Conservation (phyloP, 2,797 vertebrate species). For the Xyrichtys novacula region DNA sequence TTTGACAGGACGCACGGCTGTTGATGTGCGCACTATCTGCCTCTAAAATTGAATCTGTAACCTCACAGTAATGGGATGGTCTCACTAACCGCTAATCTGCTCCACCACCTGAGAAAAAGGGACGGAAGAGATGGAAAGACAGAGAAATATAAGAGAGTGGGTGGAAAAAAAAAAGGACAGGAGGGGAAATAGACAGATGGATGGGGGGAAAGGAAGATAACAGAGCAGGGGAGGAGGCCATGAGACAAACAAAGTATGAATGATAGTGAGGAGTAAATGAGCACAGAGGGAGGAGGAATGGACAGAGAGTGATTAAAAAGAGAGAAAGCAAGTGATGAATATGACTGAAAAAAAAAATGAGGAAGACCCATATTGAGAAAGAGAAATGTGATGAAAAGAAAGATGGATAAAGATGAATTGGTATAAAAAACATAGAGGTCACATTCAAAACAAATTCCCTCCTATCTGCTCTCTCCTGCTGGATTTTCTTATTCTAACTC, state of each 20-base stretch:
- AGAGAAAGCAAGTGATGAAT: conserved; percentile 37
- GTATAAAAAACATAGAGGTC: conserved; percentile 47
- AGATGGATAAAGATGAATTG: conserved; percentile 48
- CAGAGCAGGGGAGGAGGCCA: conserved; percentile 42
- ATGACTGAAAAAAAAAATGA: conserved; percentile 30
- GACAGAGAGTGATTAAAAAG: conserved; percentile 48
- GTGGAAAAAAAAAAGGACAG: conserved; percentile 42
- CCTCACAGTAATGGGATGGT: conserved; percentile 77
- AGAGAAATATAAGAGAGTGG: conserved; percentile 58
- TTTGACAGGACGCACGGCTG: conserved; percentile 60
- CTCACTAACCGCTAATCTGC: conserved; percentile 76
- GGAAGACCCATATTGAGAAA: conserved; percentile 19
- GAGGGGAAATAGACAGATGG: conserved; percentile 56
- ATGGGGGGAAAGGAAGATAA: conserved; percentile 52
- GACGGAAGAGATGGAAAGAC: conserved; percentile 42
- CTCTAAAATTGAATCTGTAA: conserved; percentile 75
- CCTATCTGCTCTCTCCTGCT: conserved; percentile 24
- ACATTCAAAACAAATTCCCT: conserved; percentile 45
- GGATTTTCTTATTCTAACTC: conserved; percentile 38
- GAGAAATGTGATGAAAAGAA: conserved; percentile 26
- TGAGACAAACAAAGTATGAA: conserved; percentile 70
- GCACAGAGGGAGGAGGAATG: conserved; percentile 32
- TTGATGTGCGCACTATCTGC: conserved; percentile 62
- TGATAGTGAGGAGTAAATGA: conserved; percentile 63
- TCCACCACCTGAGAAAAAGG: conserved; percentile 69